phyloP scores from a whole-genome alignment of 1,140 invertebrate species.

The Eciton burchellii region DNA sequence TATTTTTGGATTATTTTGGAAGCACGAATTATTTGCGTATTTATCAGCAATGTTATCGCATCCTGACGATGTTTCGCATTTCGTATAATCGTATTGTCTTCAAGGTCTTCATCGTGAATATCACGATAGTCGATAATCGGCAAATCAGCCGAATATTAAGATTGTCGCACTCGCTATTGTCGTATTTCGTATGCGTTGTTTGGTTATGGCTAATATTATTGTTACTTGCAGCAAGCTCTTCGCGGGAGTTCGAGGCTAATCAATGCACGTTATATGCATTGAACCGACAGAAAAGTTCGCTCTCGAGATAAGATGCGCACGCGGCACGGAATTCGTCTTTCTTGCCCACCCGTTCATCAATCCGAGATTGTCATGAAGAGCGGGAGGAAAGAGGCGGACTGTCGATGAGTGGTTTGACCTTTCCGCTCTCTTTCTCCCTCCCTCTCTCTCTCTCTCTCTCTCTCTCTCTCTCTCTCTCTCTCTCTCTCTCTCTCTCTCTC shows the following conservation, averaged over 20 bases:
- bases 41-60: conserved; percentile 13
- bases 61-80: background rate
- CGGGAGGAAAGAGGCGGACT: background rate
- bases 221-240: conserved; percentile 36
- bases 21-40: background rate
- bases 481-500: background rate
- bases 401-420: background rate
- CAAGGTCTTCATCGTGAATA: background rate
- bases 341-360: background rate
- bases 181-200: background rate
- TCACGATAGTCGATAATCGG: background rate
- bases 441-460: background rate
- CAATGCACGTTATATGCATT: background rate
- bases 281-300: conserved; percentile 1
- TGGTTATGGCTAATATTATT: background rate
- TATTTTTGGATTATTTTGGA: background rate
- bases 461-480: background rate
- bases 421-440: background rate
- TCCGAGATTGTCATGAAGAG: background rate
- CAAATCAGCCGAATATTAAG: background rate
- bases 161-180: background rate
- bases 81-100: background rate
- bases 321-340: conserved; percentile 10
- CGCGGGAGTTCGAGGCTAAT: conserved; percentile 1
- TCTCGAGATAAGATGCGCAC: conserved; percentile 40